Evolutionary conservation across 2,797 vertebrate genomes (phyloP), one percentile per base, ranked within the genome.

Genomic region (Cuniculus paca): DNA sequence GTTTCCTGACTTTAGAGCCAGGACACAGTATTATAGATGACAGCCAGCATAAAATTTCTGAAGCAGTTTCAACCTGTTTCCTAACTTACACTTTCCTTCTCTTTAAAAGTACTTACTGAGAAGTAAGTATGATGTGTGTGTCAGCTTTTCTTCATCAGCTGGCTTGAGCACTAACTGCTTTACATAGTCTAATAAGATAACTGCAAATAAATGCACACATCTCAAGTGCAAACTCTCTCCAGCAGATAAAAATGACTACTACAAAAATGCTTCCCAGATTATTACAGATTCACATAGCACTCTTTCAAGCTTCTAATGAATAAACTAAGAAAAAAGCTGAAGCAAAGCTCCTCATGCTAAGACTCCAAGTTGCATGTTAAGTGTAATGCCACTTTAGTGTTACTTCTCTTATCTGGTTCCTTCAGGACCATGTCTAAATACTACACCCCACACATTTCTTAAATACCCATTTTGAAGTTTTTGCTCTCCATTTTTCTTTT

Each of bases 391-490:
- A 88, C 17, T 85, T 82, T 36, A 84, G 78, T n/a, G 80, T 42
- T 60, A 80, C 31, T 95, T 92, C 12, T 77, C 88, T 60, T 61
- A 68, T 63, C n/a, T 91, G 39, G 13, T 52, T 89, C 89, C 52
- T 93, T 36, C 9, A 83, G 79, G 26, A 72, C 36, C 81, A 4
- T 70, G 26, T 95, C 17, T 75, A 94, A 52, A 70, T 45, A 80
- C 60, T 79, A 19, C 6, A 86, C 68, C 13, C 36, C 24, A 48
- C 31, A 78, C 6, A 74, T 82, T 74, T 95, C 70, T 90, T 72
- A 87, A 74, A 80, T 11, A 91, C 34, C 6, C 20, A 88, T 81
- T 93, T 84, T 52, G 68, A 97, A 94, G 72, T 48, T 88, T 91
- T 87, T 90, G 16, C 11, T 89, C 8, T 78, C 24, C 42, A 60